Base-by-base conservation (phyloP, 2,797 vertebrate genomes). In the Nannoperca obscura region DNA sequence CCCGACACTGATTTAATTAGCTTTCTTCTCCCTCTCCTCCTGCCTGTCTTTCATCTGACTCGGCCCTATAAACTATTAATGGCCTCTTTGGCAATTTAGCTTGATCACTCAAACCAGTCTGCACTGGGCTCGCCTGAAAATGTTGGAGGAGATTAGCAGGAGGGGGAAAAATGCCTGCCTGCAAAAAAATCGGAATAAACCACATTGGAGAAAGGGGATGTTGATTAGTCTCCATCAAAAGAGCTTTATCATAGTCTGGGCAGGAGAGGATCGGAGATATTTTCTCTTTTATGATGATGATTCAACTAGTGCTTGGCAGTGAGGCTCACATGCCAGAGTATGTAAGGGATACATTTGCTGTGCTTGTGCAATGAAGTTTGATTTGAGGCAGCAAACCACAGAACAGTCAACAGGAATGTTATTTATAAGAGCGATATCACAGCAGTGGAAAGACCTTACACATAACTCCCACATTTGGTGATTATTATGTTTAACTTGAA, bases 1-100 rank as follows among this genome's bases (percentile, higher is more conserved):
- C 83, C 90, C 81, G 83, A 93, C 88, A 88, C 89, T 88, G 84
- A 92, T 92, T 93, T 93, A 93, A 93, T 93, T 93, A 93, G 88
- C 92, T 90, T 80, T 82, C 77, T 40, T 76, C 84, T 57, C 47
- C 80, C 76, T 55, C 83, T 78, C 69, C 86, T 84, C 87, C 87
- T 78, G 90, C 83, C 83, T 82, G 90, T 89, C 92, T 91, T 82
- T 88, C 88, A 86, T 91, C 92, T 82, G 81, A 70, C 55, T 70
- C 63, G 71, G 87, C 85, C 90, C 89, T 86, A 91, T 92, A 92
- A 92, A 93, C 86, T 86, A 91, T 92, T 93, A 94, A 93, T 84
- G 91, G 88, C 81, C 87, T 89, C 89, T 92, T 88, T 72, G 84
- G 89, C 90, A 89, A 91, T 94, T 93, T 90, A 81, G 91, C 78